Conservation (phyloP, 2,888 invertebrate species). For the Nomada fabriciana region DNA sequence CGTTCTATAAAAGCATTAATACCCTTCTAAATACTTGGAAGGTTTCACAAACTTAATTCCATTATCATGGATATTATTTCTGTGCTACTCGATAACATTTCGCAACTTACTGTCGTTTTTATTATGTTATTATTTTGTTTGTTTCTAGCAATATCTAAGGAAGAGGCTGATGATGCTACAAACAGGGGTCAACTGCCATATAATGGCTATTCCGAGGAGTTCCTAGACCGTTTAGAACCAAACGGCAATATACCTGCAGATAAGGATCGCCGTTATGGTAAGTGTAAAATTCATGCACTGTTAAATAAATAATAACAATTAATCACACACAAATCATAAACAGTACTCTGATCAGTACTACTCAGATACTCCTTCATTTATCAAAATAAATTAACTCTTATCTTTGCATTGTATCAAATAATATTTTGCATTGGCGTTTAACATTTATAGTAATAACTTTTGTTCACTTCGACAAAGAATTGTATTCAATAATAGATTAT, state of each 20-base stretch:
- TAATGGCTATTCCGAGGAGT: constrained; percentile 97
- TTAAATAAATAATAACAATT: neutral
- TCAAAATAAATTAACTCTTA: constrained; percentile 30
- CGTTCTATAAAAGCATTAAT: constrained; percentile 23
- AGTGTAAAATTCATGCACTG: constrained; percentile 59
- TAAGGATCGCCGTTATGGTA: constrained; percentile 91
- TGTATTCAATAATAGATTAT: constrained; percentile 17
- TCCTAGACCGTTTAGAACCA: constrained; percentile 96
- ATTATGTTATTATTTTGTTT: constrained; percentile 29
- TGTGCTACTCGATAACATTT: neutral
- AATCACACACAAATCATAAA: constrained; percentile 8
- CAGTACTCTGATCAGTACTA: no score
- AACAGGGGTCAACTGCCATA: constrained; percentile 93
- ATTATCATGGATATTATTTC: constrained; percentile 18
- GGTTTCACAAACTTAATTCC: constrained; percentile 20
- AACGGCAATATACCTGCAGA: constrained; percentile 96
- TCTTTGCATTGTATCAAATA: constrained; percentile 36
- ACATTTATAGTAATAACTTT: constrained; percentile 30
- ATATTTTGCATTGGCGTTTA: constrained; percentile 19
- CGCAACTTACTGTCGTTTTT: neutral
- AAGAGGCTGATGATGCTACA: constrained; percentile 91
- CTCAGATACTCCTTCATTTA: constrained; percentile 15
- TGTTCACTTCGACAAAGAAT: constrained; percentile 28
- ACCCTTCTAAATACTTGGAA: neutral
- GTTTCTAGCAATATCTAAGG: constrained; percentile 94